phyloP scores from a whole-genome alignment of 1,140 invertebrate genomes.

The Drosophila novamexicana region DNA sequence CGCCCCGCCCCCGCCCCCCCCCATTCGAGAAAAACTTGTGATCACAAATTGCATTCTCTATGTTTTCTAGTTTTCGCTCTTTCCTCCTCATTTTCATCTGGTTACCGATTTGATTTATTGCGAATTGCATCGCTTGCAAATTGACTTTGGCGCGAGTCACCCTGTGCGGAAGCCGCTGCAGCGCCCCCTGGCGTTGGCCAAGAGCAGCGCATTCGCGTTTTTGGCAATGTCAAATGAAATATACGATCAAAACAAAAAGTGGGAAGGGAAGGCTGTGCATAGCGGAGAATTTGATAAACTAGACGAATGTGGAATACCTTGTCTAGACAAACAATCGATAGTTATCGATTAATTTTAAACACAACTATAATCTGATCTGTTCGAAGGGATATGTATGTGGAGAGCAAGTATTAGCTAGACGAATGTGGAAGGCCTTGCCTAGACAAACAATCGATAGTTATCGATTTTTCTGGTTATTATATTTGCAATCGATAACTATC shows the following conservation, averaged over 20 bases:
- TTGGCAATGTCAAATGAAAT: slow-evolving; percentile 46
- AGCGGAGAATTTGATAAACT: neutral
- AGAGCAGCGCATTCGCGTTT: slow-evolving; percentile 26
- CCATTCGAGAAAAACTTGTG: slow-evolving; percentile 7
- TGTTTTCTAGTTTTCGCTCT: slow-evolving; percentile 20
- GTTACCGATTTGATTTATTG: slow-evolving; percentile 46
- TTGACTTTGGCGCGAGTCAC: neutral
- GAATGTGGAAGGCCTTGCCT: too few species aligned
- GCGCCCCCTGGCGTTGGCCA: slow-evolving; percentile 43
- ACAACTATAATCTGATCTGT: too few species aligned
- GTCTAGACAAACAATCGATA: neutral
- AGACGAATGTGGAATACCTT: slow-evolving; percentile 7
- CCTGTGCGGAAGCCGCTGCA: slow-evolving; percentile 35
- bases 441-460: neutral
- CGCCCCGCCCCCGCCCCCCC: too few species aligned
- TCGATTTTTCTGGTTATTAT: too few species aligned
- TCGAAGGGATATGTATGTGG: too few species aligned
- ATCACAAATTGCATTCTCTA: slow-evolving; percentile 30
- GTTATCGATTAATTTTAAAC: neutral
- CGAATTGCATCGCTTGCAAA: slow-evolving; percentile 6
- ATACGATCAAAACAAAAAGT: slow-evolving; percentile 28
- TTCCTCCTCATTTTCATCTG: too few species aligned
- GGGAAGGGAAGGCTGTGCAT: slow-evolving; percentile 4
- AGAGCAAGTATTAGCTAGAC: too few species aligned
- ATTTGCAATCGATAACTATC: neutral